Conservation (phyloP, 23 tunicate genomes). For the Trididemnum clinides region DNA sequence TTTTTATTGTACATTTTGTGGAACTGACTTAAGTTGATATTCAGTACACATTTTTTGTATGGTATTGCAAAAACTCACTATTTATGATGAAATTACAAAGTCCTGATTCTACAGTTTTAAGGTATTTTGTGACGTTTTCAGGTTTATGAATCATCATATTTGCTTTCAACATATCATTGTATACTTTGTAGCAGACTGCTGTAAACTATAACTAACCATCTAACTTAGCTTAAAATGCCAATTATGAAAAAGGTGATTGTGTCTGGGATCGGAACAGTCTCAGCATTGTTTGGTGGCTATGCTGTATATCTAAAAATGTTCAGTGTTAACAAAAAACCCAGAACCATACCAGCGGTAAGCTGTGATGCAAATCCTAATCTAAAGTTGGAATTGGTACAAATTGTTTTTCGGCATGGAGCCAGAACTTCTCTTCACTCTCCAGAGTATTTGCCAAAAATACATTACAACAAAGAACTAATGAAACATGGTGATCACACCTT, state of each 20-base stretch:
- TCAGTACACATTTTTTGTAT: too few relatives aligned
- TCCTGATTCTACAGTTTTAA: too few relatives aligned
- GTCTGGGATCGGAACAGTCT: background rate
- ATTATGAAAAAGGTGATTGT: background rate
- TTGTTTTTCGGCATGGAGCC: constrained; percentile 91
- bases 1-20: too few relatives aligned
- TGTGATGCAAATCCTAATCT: background rate
- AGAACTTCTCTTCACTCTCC: constrained; percentile 62
- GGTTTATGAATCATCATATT: too few relatives aligned
- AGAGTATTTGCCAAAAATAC: constrained; percentile 51
- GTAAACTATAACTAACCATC: too few relatives aligned
- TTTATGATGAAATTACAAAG: too few relatives aligned
- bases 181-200: too few relatives aligned
- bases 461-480: constrained; percentile 25
- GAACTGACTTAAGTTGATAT: too few relatives aligned
- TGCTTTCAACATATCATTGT: too few relatives aligned
- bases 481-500: constrained; percentile 55
- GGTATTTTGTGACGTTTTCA: too few relatives aligned
- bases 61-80: too few relatives aligned
- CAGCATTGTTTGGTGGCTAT: background rate
- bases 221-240: too few relatives aligned
- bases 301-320: background rate
- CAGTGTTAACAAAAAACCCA: background rate
- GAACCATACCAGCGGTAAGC: background rate
- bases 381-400: constrained; percentile 61